A percentile compares a stretch with the other conserved stretches of the same genome.
phyloP scores from a whole-genome alignment of 2,888 invertebrate species.

The Aproaerema taeniolella region DNA sequence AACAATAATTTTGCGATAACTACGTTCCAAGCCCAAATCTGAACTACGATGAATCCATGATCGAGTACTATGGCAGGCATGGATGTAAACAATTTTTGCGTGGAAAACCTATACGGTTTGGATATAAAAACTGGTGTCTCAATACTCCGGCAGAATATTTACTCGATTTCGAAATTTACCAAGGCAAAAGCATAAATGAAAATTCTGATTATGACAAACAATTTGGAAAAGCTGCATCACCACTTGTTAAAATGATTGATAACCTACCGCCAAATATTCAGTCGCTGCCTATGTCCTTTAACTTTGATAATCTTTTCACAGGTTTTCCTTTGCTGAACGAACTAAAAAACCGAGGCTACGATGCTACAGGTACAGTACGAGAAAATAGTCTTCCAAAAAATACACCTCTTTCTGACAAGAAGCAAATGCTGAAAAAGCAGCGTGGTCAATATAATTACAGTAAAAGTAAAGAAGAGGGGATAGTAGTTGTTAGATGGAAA shows the following conservation, averaged over 20 bases:
- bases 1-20: conserved; percentile 8
- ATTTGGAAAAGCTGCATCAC: not conserved
- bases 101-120: conserved; percentile 14
- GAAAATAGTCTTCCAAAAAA: conserved; percentile 8
- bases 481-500: conserved; percentile 1
- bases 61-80: conserved; percentile 2
- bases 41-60: not conserved
- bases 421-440: not conserved
- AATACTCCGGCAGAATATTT: conserved; percentile 9
- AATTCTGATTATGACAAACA: conserved; percentile 1
- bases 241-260: conserved; percentile 4
- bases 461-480: conserved; percentile 1
- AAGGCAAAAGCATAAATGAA: conserved; percentile 8
- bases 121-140: conserved; percentile 11
- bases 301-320: conserved; percentile 10
- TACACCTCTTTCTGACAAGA: not conserved
- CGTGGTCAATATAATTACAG: not conserved
- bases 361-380: conserved; percentile 7
- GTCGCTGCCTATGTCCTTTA: conserved; percentile 1
- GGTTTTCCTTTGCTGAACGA: not conserved
- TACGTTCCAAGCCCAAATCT: conserved; percentile 1
- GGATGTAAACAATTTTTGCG: conserved; percentile 9
- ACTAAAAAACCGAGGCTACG: conserved; percentile 3
- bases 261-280: not conserved
- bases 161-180: conserved; percentile 12